Conservation (phyloP, 2,888 invertebrate species). For the Tipula vernalis region DNA sequence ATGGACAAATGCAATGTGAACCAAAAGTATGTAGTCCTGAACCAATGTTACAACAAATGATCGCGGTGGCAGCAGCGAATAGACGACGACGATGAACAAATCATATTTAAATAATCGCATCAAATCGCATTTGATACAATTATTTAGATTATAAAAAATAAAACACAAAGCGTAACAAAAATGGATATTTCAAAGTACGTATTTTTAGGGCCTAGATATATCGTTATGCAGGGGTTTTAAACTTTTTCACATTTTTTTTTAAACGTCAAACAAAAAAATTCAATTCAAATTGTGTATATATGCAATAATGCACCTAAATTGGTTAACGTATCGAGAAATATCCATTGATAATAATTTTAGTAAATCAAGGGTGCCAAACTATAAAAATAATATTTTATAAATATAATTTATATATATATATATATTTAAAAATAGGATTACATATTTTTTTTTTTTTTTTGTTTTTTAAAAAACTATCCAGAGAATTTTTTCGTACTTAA, state of each 20-base stretch:
- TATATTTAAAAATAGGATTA: not conserved
- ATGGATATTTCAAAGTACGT: not conserved
- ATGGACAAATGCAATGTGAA: constrained; percentile 91
- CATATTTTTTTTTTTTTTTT: not conserved
- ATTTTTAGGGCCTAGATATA: not conserved
- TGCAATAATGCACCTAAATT: not conserved
- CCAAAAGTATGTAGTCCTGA: constrained; percentile 82
- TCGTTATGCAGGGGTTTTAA: not conserved
- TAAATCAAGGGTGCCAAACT: constrained; percentile 4
- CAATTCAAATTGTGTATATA: not conserved
- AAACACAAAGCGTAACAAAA: not conserved
- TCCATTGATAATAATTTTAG: not conserved
- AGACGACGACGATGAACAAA: constrained; percentile 50
- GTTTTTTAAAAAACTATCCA: not conserved
- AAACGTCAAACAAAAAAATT: not conserved
- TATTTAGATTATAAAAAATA: not conserved
- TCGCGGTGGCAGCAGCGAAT: constrained; percentile 65
- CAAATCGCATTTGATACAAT: not conserved
- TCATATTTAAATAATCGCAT: not conserved
- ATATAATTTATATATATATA: not conserved
- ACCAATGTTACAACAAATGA: constrained; percentile 82
- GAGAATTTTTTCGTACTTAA: not conserved
- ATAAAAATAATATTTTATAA: constrained; percentile 1
- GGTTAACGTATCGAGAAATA: not conserved
- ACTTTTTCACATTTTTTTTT: not conserved